Percentiles rank a stretch among this genome's conserved stretches.
Conservation (phyloP, 2,797 vertebrate genomes). For the Pangasius macronema region DNA sequence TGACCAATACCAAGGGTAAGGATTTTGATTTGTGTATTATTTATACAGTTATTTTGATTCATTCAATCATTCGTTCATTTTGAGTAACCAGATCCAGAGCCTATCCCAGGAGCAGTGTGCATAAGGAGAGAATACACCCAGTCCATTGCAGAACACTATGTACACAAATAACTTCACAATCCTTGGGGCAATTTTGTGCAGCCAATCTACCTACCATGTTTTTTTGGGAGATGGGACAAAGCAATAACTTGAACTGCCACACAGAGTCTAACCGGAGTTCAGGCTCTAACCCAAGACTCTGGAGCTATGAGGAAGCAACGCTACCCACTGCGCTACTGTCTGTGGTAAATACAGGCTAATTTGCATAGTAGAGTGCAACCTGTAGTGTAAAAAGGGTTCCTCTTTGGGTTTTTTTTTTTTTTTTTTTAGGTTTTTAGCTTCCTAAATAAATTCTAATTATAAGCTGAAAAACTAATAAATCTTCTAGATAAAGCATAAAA, state of each 20-base stretch:
- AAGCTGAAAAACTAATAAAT: not conserved
- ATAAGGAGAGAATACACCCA: not conserved
- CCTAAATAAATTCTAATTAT: not conserved
- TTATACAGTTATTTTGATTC: not conserved
- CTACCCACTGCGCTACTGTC: not conserved
- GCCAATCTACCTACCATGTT: not conserved
- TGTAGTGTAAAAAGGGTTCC: not conserved
- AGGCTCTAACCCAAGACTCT: not conserved
- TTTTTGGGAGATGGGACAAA: not conserved
- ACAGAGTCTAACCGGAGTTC: not conserved
- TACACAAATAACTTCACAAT: not conserved
- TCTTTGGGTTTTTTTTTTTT: not conserved
- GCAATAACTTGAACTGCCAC: not conserved
- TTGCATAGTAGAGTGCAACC: not conserved
- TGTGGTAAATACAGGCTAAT: not conserved
- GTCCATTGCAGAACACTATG: not conserved
- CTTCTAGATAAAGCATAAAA: not conserved
- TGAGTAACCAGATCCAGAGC: not conserved
- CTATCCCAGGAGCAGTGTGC: not conserved
- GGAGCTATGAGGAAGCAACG: not conserved
- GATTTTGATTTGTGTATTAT: not conserved
- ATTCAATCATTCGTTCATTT: not conserved
- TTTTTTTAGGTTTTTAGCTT: not conserved
- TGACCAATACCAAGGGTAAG: not conserved
- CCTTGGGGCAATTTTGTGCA: not conserved